Base-by-base conservation (phyloP, 2,797 vertebrate species). In the Denticeps clupeoides region DNA sequence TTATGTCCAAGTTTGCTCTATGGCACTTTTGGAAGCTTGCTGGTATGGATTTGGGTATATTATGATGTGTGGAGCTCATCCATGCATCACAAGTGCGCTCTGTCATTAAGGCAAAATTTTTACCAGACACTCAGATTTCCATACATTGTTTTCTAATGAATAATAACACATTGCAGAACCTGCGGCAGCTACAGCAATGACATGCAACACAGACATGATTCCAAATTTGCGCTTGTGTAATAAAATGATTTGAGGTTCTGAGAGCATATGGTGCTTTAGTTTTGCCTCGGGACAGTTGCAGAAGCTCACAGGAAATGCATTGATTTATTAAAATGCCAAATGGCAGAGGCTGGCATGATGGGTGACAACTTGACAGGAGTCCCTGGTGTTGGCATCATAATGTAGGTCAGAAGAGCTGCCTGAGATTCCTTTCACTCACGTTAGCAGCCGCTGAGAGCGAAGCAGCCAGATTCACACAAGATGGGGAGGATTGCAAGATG, bases 251-350 rank as follows among this genome's bases (percentile, higher is more conserved):
- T 52, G 38, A 29, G 26, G 22, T 25, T 33, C 7, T 22, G 5
- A 8, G 23, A 33, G 22, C 45, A 48, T 35, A 45, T 45, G 42
- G 46, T 19, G 10, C 25, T n/a, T 29, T 12, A 8, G 16, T 5
- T 16, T 22, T 12, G 22, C 40, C 27, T n/a, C 12, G 13, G 49
- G 45, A 31, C 9, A 22, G 10, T 10, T 21, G 16, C 31, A 49
- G 46, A 49, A 38, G 47, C 26, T 31, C 22, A 3, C 22, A 45
- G n/a, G 12, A 54, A 49, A 37, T 2, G 11, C 41, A 33, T 32
- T 58, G 46, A 44, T 49, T 53, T 40, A 53, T 58, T 58, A 37
- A 45, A 49, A 45, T 29, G 22, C 56, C 50, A 45, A 29, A 53
- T 49, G 53, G 47, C 28, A 8, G 43, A 48, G 46, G 27, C 15